Evolutionary conservation across 2,113 vertebrate genomes (phyloP), one percentile per base, ranked within the genome.

Genomic region (Glaucomys volans): DNA sequence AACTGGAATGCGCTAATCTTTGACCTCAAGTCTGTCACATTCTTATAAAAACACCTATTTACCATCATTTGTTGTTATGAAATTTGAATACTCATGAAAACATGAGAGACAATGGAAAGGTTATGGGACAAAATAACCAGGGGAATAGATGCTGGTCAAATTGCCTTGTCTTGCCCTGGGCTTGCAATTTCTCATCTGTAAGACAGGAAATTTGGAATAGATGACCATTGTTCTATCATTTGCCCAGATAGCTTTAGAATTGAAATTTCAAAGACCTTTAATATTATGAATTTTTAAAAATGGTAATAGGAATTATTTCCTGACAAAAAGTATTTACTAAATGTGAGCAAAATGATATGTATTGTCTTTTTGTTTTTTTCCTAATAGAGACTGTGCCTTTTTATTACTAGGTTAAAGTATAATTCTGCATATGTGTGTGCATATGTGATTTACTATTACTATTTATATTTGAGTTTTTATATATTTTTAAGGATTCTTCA

Each of bases 81-180:
- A 72, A 82, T 75, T 64, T 76, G 18, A 92, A 94, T 94, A 75
- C 35, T 75, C 47, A 57, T 62, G 28, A 87, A 50, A 94, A 90
- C 14, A 57, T 79, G 16, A 90, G 44, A 90, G 10, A 66, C 4
- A 57, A 18, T n/a, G 30, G 13, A 72, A 9, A 72, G 30, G 37
- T 10, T 54, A 44, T 35, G 28, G 50, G 16, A 2, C 52, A 76
- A 67, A 86, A 47, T 64, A 81, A 71, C 8, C 32, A 57, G 18
- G n/a, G 54, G 32, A 80, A 83, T 37, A 77, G 26, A 96, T 71
- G 54, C 40, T 87, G 5, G 74, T 35, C 54, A 66, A 87, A 16
- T 26, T 40, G 47, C 30, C 16, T 62, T 8, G 0, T 93, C 37
- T 37, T n/a, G 74, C 9, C 52, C 5, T 3, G 28, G 5, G 26